phyloP scores from a whole-genome alignment of 2,888 invertebrate species.

The Perizoma flavofasciatum region DNA sequence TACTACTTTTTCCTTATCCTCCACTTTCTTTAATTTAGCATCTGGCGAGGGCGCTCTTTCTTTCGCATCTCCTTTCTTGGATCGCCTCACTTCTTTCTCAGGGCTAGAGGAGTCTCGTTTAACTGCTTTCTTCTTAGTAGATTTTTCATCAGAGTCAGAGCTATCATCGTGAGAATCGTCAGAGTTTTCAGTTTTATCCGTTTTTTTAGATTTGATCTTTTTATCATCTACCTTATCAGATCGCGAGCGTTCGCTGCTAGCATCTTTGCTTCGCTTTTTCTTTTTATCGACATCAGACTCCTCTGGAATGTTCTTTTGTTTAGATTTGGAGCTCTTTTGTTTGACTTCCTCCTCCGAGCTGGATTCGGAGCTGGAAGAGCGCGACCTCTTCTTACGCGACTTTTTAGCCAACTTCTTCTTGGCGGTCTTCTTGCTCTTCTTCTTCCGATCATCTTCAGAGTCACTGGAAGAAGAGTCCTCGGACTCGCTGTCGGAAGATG shows the following conservation, averaged over 20 bases:
- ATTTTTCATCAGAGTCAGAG: conserved; percentile 79
- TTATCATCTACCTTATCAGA: conserved; percentile 68
- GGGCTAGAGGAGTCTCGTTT: conserved; percentile 75
- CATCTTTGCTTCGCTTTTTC: conserved; percentile 71
- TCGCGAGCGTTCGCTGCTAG: conserved; percentile 63
- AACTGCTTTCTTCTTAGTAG: conserved; percentile 77
- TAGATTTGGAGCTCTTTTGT: conserved; percentile 73
- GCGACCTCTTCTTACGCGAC: conserved; percentile 72
- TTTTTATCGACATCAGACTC: conserved; percentile 76
- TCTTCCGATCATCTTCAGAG: conserved; percentile 79
- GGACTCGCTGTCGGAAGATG: conserved; percentile 79
- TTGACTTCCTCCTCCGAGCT: conserved; percentile 81
- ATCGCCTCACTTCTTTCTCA: conserved; percentile 71
- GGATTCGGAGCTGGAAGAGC: conserved; percentile 79
- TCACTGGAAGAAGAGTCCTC: conserved; percentile 80
- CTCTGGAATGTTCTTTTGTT: conserved; percentile 78
- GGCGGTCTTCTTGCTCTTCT: conserved; percentile 75
- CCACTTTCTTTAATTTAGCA: conserved; percentile 64
- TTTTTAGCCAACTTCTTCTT: conserved; percentile 78
- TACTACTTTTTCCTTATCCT: conserved; percentile 76
- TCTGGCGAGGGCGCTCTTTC: conserved; percentile 70
- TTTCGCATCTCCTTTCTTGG: conserved; percentile 69
- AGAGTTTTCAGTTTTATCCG: conserved; percentile 54
- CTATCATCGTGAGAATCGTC: conserved; percentile 75
- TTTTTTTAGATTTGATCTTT: conserved; percentile 66